Conservation (phyloP, 2,113 vertebrate genomes). For the Gallinago undulata region DNA sequence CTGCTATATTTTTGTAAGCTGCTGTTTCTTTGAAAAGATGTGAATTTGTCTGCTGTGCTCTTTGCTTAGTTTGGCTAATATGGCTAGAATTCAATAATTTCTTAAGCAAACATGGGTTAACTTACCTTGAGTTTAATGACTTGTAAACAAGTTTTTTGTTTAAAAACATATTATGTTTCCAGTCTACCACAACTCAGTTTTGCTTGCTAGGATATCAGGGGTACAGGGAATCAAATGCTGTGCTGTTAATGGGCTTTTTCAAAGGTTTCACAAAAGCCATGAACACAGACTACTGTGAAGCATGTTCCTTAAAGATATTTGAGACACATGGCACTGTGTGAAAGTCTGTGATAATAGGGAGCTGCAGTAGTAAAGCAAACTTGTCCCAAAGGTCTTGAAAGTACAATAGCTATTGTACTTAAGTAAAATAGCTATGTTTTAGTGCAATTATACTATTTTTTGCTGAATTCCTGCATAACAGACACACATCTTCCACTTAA, state of each 20-base stretch:
- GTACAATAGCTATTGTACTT: not conserved
- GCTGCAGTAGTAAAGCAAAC: not conserved
- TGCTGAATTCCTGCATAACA: not conserved
- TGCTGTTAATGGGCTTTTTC: not conserved
- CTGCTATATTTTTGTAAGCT: not conserved
- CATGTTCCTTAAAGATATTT: not conserved
- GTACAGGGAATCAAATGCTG: not conserved
- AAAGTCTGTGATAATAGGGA: not conserved
- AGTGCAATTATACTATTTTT: not conserved
- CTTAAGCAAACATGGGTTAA: not conserved
- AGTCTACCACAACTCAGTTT: not conserved
- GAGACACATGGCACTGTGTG: not conserved
- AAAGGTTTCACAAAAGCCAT: not conserved
- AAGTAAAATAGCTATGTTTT: not conserved
- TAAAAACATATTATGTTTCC: not conserved
- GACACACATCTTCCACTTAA: not conserved
- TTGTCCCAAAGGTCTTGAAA: not conserved
- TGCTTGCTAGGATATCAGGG: not conserved
- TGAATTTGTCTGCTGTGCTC: not conserved
- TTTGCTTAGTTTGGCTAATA: not conserved
- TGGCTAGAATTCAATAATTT: not conserved
- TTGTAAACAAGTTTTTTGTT: not conserved
- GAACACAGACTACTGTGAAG: not conserved
- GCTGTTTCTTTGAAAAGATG: not conserved
- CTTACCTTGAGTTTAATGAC: not conserved